phyloP scores from a whole-genome alignment of 2,888 invertebrate genomes.

The Tiliacea citrago region DNA sequence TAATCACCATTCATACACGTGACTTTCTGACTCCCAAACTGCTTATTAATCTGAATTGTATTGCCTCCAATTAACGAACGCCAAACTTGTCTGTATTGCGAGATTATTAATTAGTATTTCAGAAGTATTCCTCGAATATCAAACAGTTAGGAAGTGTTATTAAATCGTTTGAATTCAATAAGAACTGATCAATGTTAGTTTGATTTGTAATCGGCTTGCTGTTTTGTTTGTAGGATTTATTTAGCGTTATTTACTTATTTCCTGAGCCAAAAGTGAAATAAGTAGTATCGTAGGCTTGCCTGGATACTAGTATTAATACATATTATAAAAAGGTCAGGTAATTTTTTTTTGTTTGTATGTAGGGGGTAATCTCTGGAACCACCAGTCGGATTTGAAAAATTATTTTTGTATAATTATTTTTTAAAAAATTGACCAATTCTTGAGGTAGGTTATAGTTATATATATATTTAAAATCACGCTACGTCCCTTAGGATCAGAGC shows the following conservation, averaged over 20 bases:
- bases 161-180: conserved; percentile 35
- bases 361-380: too few species aligned
- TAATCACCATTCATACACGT: too few species aligned
- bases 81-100: conserved; percentile 31
- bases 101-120: conserved; percentile 45
- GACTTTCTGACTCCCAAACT: too few species aligned
- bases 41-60: conserved; percentile 48
- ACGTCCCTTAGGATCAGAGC: too few species aligned
- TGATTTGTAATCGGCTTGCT: conserved; percentile 29
- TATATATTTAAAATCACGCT: too few species aligned
- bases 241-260: conserved; percentile 1
- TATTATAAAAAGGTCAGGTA: too few species aligned
- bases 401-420: too few species aligned
- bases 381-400: too few species aligned
- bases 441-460: too few species aligned
- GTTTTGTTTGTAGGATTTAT: conserved; percentile 10
- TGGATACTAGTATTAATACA: too few species aligned
- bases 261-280: not conserved
- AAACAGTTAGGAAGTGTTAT: conserved; percentile 21
- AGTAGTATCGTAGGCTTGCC: not conserved
- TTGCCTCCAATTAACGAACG: conserved; percentile 40
- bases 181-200: conserved; percentile 19
- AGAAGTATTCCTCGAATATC: conserved; percentile 22
- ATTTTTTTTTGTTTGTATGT: too few species aligned
- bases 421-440: too few species aligned